Conservation (phyloP, 2,797 vertebrate species). For the Limnodromus scolopaceus region DNA sequence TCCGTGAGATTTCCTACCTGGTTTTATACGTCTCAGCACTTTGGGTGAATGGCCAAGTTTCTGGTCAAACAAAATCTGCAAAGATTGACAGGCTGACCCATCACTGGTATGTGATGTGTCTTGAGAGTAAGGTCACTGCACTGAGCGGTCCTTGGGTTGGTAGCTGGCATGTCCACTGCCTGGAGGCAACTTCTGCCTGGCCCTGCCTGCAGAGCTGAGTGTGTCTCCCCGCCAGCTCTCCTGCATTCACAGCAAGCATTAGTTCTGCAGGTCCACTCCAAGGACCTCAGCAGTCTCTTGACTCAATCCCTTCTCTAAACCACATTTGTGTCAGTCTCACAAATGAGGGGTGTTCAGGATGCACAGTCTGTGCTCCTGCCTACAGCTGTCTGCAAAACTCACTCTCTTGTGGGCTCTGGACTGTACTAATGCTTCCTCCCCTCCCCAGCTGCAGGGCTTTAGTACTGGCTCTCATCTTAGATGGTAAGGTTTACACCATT, state of each 20-base stretch:
- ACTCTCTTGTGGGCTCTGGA: background rate
- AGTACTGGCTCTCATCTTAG: background rate
- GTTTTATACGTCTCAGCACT: background rate
- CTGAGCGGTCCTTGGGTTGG: background rate
- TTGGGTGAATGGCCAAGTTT: background rate
- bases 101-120: rapidly evolving
- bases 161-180: background rate
- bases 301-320: background rate
- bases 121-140: background rate
- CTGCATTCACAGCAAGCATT: background rate
- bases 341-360: background rate
- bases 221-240: background rate
- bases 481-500: background rate
- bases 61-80: background rate
- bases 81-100: background rate
- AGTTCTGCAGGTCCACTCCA: background rate
- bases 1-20: background rate
- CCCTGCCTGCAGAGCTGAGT: background rate
- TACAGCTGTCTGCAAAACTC: background rate
- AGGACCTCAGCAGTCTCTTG: background rate
- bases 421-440: background rate
- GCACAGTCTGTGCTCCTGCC: background rate
- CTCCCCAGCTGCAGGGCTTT: background rate
- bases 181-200: background rate
- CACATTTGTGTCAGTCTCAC: background rate